Percentiles rank a stretch among this genome's conserved stretches.
phyloP scores from a whole-genome alignment of 1,140 invertebrate species.

The Ceratina australensis region DNA sequence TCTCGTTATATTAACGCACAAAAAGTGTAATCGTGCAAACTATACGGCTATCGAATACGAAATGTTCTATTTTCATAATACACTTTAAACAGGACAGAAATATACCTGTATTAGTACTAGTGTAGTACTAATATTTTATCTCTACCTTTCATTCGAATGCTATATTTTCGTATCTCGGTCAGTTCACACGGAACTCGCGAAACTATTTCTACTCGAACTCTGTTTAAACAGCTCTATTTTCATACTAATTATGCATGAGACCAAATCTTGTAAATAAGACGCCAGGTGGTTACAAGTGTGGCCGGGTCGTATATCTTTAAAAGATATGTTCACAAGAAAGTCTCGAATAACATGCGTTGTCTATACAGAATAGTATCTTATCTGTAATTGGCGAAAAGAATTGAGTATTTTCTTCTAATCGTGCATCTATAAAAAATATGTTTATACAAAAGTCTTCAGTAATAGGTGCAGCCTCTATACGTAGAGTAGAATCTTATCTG shows the following conservation, averaged over 20 bases:
- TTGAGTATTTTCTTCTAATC: too few species aligned
- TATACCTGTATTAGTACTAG: too few species aligned
- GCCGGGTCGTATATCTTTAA: neutral
- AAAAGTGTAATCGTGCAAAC: too few species aligned
- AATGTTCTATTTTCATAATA: too few species aligned
- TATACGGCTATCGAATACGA: too few species aligned
- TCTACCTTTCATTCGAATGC: neutral
- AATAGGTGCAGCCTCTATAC: too few species aligned
- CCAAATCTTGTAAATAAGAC: neutral
- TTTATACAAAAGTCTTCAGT: neutral
- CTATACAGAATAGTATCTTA: neutral
- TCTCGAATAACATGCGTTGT: neutral
- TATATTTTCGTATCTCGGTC: neutral
- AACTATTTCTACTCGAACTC: neutral
- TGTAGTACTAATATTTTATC: too few species aligned
- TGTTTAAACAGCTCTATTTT: neutral
- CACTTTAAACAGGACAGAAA: too few species aligned
- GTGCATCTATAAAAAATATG: neutral
- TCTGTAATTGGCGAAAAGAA: neutral
- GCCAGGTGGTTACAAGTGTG: neutral
- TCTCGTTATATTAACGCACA: too few species aligned
- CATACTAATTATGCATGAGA: neutral
- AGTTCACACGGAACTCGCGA: neutral
- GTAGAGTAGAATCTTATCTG: neutral
- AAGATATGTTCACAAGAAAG: neutral